Evolutionary conservation across 2,113 vertebrate species (phyloP), one percentile per base, ranked within the genome.

Genomic region (Naja naja): DNA sequence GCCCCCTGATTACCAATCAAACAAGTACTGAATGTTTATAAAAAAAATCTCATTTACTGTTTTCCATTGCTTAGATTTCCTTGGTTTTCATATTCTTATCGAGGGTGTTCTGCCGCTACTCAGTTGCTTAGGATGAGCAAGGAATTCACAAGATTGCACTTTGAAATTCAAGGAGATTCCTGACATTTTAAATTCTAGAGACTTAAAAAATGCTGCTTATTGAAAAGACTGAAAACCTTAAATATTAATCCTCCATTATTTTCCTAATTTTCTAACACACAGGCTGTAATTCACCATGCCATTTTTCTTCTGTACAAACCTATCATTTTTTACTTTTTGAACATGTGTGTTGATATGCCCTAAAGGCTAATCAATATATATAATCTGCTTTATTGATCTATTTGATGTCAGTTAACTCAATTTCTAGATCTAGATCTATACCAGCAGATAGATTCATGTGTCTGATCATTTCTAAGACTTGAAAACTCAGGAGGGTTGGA

Each of bases 1-100:
- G 90, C 10, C 52, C 92, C 55, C 85, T 93, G 96, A 91, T 95
- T 96, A 95, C 39, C 92, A 95, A 91, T 96, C 95, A 95, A 95
- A 90, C 4, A 95, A 93, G 58, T n/a, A 55, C 88, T 91, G 74
- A 58, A 74, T 64, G 86, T 93, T 27, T 60, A n/a, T 86, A 20
- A 27, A 94, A 52, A 88, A 55, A 88, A 85, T 60, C 69, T 93
- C 85, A 6, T 87, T 4, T 92, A 89, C 93, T 94, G 91, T 56
- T 92, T 47, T 94, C 16, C 53, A 3, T 18, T 93, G 39, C 43
- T 93, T 90, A 56, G 55, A 56, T 95, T 90, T 43, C 25, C 25
- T 27, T 43, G 25, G 85, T 27, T 39, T 18, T 90, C 11, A 45
- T 45, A 22, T 93, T 10, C 11, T 90, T 92, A 23, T 90, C 91